A percentile compares a stretch with the other conserved stretches of the same genome.
These are phyloP conservation scores for Pollenia griseotomentosa DNA, from an alignment of 2,888 invertebrate genomes.

Conservation along the genomic window DNA sequence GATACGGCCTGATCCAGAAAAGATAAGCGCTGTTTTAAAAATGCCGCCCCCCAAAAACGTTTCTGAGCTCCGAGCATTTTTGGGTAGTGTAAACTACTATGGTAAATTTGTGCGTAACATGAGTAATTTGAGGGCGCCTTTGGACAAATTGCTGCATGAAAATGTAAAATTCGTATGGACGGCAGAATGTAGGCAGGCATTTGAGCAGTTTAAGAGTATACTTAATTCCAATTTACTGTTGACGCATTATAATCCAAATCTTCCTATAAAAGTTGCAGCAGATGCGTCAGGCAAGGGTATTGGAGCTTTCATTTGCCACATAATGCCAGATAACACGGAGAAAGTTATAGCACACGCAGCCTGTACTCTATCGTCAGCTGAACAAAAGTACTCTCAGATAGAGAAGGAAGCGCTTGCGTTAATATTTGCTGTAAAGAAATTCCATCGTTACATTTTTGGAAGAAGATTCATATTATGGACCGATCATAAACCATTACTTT, in stretches of 20 bases:
- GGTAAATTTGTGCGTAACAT: too few species aligned
- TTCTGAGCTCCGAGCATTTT: not conserved
- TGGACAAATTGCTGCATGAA: too few species aligned
- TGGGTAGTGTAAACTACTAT: constrained; percentile 34
- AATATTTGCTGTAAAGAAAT: constrained; percentile 44
- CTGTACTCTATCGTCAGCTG: constrained; percentile 54
- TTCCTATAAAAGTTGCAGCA: constrained; percentile 3
- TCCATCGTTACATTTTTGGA: constrained; percentile 62
- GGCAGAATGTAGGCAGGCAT: not conserved
- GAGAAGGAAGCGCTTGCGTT: constrained; percentile 55
- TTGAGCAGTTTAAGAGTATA: not conserved
- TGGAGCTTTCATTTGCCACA: constrained; percentile 1
- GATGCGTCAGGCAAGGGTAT: not conserved
- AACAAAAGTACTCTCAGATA: constrained; percentile 35
- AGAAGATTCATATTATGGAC: constrained; percentile 57
- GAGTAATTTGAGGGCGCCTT: too few species aligned
- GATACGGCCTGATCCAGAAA: too few species aligned
- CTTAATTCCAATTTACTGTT: not conserved
- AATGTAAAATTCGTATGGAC: constrained; percentile 7
- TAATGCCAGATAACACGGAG: not conserved
- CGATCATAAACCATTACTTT: constrained; percentile 53
- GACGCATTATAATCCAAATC: not conserved
- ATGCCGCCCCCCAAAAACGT: constrained; percentile 13
- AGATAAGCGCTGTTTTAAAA: too few species aligned
- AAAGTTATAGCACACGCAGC: constrained; percentile 1